A percentile compares a stretch with the other conserved stretches of the same genome.
Evolutionary conservation across 1,140 invertebrate species (phyloP).

Genomic region (Popillia japonica): DNA sequence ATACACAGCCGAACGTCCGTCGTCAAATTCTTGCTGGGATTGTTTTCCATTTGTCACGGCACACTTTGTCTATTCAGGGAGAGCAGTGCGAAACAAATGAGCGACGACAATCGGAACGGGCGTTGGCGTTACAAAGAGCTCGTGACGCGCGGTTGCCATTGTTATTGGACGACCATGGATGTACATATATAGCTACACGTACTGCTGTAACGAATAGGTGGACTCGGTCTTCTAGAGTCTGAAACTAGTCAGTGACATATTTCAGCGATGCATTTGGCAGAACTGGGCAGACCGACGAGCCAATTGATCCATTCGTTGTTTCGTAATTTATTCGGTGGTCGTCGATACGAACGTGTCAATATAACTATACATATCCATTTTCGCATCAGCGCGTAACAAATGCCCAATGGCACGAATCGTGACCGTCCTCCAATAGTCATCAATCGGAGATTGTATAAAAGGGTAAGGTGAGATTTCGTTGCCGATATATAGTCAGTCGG

Average conservation of each 20-base stretch:
- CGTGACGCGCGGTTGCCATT: conserved; percentile 7
- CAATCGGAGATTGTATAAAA: too few relatives aligned
- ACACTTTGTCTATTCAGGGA: neutral
- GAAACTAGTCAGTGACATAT: neutral
- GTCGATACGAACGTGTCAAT: neutral
- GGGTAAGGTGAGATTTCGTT: too few relatives aligned
- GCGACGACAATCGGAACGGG: neutral
- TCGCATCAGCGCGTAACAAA: too few relatives aligned
- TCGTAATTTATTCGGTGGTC: neutral
- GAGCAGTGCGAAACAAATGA: neutral
- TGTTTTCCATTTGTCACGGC: neutral
- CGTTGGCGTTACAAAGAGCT: neutral
- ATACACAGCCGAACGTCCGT: neutral
- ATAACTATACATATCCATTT: too few relatives aligned
- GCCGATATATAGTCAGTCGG: too few relatives aligned
- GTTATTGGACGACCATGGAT: neutral
- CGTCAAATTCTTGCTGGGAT: neutral
- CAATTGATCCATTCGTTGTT: neutral
- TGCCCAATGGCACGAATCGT: too few relatives aligned
- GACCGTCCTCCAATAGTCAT: too few relatives aligned
- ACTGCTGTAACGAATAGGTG: neutral
- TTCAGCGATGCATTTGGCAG: neutral
- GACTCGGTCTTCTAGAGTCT: neutral
- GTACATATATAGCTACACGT: too few relatives aligned
- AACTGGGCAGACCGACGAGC: neutral